Percentiles rank a stretch among this genome's conserved stretches.
These are phyloP conservation scores for Luperina testacea DNA, from an alignment of 2,888 invertebrate genomes.

Conservation along the genomic window DNA sequence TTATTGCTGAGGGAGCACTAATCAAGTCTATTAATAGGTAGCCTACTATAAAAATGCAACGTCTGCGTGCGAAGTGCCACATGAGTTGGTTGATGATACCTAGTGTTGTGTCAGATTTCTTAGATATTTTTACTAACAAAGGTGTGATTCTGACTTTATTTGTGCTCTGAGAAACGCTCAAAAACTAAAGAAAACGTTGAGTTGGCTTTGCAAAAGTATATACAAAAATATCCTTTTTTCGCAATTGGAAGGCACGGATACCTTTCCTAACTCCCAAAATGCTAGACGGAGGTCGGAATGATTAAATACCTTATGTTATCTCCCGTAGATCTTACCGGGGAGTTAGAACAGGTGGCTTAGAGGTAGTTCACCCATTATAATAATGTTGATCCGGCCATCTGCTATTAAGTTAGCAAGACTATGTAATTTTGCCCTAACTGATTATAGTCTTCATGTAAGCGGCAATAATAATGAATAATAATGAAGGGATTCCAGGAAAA, in stretches of 20 bases:
- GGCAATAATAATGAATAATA: not conserved
- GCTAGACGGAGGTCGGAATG: not conserved
- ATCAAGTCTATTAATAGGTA: slow-evolving; percentile 7
- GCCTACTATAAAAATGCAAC: slow-evolving; percentile 18
- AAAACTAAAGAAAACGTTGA: not conserved
- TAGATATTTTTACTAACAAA: not conserved
- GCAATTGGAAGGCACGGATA: not conserved
- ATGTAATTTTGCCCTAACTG: slow-evolving; percentile 6
- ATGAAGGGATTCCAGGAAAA: slow-evolving; percentile 13
- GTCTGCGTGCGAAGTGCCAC: not conserved
- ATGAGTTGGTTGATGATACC: not conserved
- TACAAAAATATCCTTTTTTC: not conserved
- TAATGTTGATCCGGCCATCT: slow-evolving; percentile 1
- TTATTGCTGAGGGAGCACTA: slow-evolving; percentile 4
- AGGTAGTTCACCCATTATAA: not conserved
- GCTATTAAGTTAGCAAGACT: slow-evolving; percentile 6
- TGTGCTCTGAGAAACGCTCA: not conserved
- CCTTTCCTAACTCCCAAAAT: not conserved
- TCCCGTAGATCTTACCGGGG: not conserved
- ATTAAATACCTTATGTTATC: not conserved
- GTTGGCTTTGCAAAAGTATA: not conserved
- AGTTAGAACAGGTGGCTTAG: not conserved
- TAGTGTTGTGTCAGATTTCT: slow-evolving; percentile 9
- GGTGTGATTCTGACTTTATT: not conserved
- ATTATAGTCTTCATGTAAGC: not conserved